Base-by-base conservation (phyloP, 2,888 invertebrate genomes). In the Neocrepidodera transversa region DNA sequence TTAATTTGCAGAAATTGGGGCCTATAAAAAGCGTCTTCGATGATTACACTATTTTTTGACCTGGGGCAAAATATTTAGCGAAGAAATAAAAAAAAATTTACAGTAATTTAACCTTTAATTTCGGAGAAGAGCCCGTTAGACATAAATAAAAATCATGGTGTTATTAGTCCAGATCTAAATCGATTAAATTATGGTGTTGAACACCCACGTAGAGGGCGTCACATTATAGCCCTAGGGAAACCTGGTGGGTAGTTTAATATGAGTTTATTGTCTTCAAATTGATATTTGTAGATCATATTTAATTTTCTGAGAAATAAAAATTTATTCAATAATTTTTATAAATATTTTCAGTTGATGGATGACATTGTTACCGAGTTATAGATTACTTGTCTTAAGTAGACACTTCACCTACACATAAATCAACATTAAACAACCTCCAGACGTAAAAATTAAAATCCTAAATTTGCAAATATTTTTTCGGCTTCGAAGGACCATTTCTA, bases 101-200 rank as follows among this genome's bases (percentile, higher is more conserved):
- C 10, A 4, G 28, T 28, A 28, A 5, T 28, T 10, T 10, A 8
- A 28, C 8, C 8, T 35, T n/a, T 38, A 16, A 38, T 38, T 38
- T 38, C 38, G 17, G 38, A 38, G 17, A 38, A 38, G 8, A 38
- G 8, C 17, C 38, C 38, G 38, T 38, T 38, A 38, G 8, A 6
- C 4, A 38, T 38, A 38, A 38, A 38, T 10, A 17, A 38, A 38
- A 38, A 38, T 16, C 17, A 38, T 4, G 17, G 17, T 38, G 38
- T 38, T 38, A 38, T 38, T 38, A 38, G 35, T 35, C 7, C 35
- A 35, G 38, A 38, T 38, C 38, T 11, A 32, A 26, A 45, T 45
- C 45, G 20, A 10, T 42, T 20, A 16, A 42, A 20, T 42, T 42
- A 20, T 42, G 18, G 16, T 20, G 23, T 45, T 23, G 45, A 8